phyloP scores from a whole-genome alignment of 2,888 invertebrate genomes.

The Malacosoma neustria region DNA sequence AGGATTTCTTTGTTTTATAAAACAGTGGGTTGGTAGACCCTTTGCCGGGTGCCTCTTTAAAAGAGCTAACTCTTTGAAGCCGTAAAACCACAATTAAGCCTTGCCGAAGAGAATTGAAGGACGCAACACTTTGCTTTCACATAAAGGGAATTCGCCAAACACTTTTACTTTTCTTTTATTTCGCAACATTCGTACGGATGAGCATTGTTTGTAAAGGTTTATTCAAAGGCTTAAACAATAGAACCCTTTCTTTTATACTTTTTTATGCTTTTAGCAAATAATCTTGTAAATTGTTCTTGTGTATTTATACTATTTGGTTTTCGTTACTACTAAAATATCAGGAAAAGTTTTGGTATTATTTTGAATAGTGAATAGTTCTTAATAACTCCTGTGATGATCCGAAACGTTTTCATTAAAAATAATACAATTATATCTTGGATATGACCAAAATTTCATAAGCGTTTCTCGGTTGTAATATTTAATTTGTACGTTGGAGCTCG shows the following conservation, averaged over 20 bases:
- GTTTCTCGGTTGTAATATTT: too few species aligned
- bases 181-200: conserved; percentile 38
- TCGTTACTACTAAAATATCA: too few species aligned
- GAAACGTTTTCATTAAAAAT: too few species aligned
- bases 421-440: too few species aligned
- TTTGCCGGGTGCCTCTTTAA: conserved; percentile 36
- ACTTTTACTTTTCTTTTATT: conserved; percentile 58
- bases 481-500: too few species aligned
- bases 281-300: too few species aligned
- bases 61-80: conserved; percentile 68
- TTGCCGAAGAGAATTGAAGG: conserved; percentile 64
- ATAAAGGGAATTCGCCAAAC: conserved; percentile 52
- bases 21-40: conserved; percentile 14
- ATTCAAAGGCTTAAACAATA: conserved; percentile 30
- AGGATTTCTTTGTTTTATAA: conserved; percentile 48
- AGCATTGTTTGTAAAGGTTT: conserved; percentile 37
- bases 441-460: too few species aligned
- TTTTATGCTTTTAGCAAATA: neutral
- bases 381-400: too few species aligned
- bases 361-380: too few species aligned
- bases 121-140: conserved; percentile 49
- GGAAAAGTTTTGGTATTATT: too few species aligned
- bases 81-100: conserved; percentile 67
- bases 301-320: too few species aligned
- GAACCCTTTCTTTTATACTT: conserved; percentile 33